These are phyloP conservation scores for Ptychadena robeensis DNA, from an alignment of 2,797 vertebrate species.

Conservation along the genomic window DNA sequence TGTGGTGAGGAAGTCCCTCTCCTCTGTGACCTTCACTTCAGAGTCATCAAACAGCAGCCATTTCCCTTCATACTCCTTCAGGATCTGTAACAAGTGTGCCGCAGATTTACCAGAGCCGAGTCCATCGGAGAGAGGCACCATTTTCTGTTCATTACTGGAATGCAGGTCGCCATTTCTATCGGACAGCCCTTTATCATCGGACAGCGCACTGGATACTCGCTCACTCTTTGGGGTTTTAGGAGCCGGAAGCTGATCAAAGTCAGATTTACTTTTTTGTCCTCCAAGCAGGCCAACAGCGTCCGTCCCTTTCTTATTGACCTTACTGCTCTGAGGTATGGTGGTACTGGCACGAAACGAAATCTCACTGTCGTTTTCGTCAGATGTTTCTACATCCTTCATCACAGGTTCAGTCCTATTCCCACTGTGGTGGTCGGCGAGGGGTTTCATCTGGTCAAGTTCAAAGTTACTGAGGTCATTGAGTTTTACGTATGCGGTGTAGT, in stretches of 20 bases:
- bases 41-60: slow-evolving; percentile 98
- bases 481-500: slow-evolving; percentile 93
- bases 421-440: slow-evolving; percentile 66
- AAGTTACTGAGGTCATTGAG: slow-evolving; percentile 81
- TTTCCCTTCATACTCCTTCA: slow-evolving; percentile 90
- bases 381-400: slow-evolving; percentile 74
- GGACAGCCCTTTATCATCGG: slow-evolving; percentile 72
- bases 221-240: slow-evolving; percentile 77
- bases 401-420: slow-evolving; percentile 71
- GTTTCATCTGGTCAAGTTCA: slow-evolving; percentile 71
- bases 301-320: slow-evolving; percentile 83
- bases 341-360: slow-evolving; percentile 80
- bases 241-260: slow-evolving; percentile 78
- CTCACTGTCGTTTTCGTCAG: slow-evolving; percentile 78
- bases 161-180: slow-evolving; percentile 62
- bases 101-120: slow-evolving; percentile 70
- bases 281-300: slow-evolving; percentile 90
- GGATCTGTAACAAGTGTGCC: slow-evolving; percentile 72
- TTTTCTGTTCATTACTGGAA: slow-evolving; percentile 15
- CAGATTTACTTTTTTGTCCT: slow-evolving; percentile 88
- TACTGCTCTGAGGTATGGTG: slow-evolving; percentile 69
- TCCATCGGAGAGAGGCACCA: neutral
- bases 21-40: slow-evolving; percentile 91
- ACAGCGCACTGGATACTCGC: slow-evolving; percentile 67
- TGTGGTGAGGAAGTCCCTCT: slow-evolving; percentile 89